Base-by-base conservation (phyloP, 1,140 invertebrate species). In the Zaprionus nigranus region DNA sequence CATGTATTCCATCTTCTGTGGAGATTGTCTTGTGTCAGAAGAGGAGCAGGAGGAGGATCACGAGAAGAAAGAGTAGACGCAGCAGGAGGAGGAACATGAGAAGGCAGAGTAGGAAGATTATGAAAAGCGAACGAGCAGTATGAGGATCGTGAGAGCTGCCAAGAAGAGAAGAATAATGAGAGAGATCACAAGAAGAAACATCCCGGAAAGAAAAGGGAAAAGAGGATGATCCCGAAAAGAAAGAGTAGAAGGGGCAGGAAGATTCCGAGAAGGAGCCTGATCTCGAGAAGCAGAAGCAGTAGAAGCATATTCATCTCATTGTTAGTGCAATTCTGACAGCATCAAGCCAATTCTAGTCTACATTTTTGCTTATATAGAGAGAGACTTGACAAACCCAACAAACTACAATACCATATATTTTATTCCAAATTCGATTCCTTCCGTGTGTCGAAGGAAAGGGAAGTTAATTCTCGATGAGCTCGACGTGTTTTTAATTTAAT, bases 1-100 rank as follows among this genome's bases (percentile, higher is more conserved):
- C 85, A 96, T 97, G 88, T 99, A 99, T 91, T 97, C 97, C 2
- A 96, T 98, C 74, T 99, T 97, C 92, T 99, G 98, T 93, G 96
- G 97, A 24, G 98, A 99, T 93, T 97, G 99, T 84, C 94, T 98
- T 78, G 98, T 98, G 92, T 97, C 97, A n/a, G 95, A 96, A 75
- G 97, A 98, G 20, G 97, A 98, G 53, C 96, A 97, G 76, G 92
- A 93, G 57, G 93, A 94, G 75, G 93, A 94, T 78, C 93, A 94
- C 68, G 93, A 94, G 61, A 94, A 94, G 77, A 93, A 93, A 54
- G 93, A 94, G 80, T 94, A 93, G 5, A 63, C 1, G 36, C 1
- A 15, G 24, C 4, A 36, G 2, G 22, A 51, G 49, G 38, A 20
- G 17, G 7, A 30, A 9, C 28, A 30, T 9, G 28, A 30, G 28